Evolutionary conservation across 2,888 invertebrate genomes (phyloP).

Genomic region (Teleogryllus oceanicus): DNA sequence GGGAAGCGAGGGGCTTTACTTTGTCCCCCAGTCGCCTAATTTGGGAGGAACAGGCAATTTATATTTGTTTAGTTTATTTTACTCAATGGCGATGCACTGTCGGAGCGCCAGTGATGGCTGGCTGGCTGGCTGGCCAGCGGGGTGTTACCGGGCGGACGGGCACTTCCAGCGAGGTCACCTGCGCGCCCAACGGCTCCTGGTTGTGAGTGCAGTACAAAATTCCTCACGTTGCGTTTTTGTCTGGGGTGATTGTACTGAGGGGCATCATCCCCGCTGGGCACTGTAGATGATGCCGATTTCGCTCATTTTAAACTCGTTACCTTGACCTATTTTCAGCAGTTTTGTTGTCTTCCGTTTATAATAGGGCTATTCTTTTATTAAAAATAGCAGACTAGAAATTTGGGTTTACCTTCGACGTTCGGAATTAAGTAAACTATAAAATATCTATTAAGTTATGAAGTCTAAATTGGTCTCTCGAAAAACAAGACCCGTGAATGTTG

Average conservation of each 20-base stretch:
- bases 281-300: not conserved
- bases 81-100: not conserved
- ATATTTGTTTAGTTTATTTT: constrained; percentile 18
- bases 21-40: not conserved
- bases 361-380: too few relatives aligned
- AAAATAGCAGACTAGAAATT: too few relatives aligned
- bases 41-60: constrained; percentile 1
- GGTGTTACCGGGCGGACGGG: not conserved
- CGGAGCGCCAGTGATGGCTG: not conserved
- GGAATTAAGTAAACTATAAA: too few relatives aligned
- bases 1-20: not conserved
- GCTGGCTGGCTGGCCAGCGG: not conserved
- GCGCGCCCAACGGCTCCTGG: not conserved
- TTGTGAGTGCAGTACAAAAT: not conserved
- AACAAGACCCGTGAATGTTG: too few relatives aligned
- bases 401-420: too few relatives aligned
- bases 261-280: not conserved
- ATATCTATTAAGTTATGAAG: too few relatives aligned
- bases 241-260: not conserved
- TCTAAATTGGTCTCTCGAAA: too few relatives aligned
- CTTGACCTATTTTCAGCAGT: too few relatives aligned
- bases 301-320: too few relatives aligned
- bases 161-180: not conserved
- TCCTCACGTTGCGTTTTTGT: not conserved
- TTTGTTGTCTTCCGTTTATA: too few relatives aligned